Percentiles rank a stretch among this genome's conserved stretches.
Conservation (phyloP, 2,113 vertebrate species). For the Mystacornis crossleyi region DNA sequence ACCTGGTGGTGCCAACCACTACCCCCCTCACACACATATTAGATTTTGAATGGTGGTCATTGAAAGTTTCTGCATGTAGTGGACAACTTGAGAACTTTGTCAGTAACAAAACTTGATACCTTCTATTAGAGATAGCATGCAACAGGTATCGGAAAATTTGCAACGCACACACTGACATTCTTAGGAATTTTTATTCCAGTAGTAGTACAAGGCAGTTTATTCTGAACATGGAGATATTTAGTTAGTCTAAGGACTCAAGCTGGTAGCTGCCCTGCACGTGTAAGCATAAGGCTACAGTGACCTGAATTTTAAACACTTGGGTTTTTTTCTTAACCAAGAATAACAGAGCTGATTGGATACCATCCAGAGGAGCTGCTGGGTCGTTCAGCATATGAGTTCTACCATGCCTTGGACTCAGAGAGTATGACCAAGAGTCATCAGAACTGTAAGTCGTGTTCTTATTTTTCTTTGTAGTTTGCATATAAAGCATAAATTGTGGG, state of each 20-base stretch:
- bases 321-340: conserved; percentile 73
- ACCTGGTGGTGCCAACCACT: not conserved
- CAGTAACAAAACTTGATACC: not conserved
- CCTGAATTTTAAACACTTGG: not conserved
- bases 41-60: not conserved
- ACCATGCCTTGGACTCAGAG: conserved; percentile 87
- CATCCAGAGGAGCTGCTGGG: conserved; percentile 88
- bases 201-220: not conserved
- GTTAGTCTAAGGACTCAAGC: not conserved
- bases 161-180: not conserved
- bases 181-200: not conserved
- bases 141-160: not conserved
- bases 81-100: not conserved
- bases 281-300: not conserved
- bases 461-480: not conserved
- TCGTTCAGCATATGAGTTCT: conserved; percentile 90
- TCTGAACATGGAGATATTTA: not conserved
- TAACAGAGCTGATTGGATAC: conserved; percentile 88
- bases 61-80: not conserved
- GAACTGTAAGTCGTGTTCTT: conserved; percentile 80
- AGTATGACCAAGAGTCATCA: conserved; percentile 89
- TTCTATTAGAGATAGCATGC: not conserved
- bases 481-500: not conserved
- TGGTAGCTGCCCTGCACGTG: not conserved
- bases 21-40: not conserved